Percentiles rank a stretch among this genome's conserved stretches.
These are phyloP conservation scores for Mechanitis mazaeus DNA, from an alignment of 2,888 invertebrate genomes.

Conservation along the genomic window DNA sequence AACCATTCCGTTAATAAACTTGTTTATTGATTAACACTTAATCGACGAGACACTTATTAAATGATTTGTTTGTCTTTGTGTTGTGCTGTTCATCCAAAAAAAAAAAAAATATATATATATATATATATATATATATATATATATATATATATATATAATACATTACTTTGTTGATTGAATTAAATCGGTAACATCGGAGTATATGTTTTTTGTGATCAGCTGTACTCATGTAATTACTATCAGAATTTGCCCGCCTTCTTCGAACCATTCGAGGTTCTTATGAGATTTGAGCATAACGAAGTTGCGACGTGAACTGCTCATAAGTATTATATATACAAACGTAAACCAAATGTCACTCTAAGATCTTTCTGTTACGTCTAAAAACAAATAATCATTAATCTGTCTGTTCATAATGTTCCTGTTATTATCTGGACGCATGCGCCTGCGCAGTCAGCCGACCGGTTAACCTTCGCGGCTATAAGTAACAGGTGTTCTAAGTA, in stretches of 20 bases:
- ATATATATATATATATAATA: too few species aligned
- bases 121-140: too few species aligned
- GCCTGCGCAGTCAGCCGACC: conserved; percentile 64
- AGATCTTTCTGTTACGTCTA: conserved; percentile 7
- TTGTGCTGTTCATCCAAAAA: conserved; percentile 1
- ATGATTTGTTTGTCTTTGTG: conserved; percentile 14
- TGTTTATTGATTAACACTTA: conserved; percentile 10
- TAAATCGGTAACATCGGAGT: too few species aligned
- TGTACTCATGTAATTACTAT: too few species aligned
- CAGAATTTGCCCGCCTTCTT: too few species aligned
- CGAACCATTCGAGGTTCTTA: too few species aligned
- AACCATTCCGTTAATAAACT: neutral
- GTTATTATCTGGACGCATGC: conserved; percentile 46
- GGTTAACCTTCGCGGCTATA: conserved; percentile 55
- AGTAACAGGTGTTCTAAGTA: conserved; percentile 19
- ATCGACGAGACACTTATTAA: conserved; percentile 11
- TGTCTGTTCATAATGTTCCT: conserved; percentile 34
- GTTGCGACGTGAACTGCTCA: too few species aligned
- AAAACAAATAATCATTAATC: conserved; percentile 27
- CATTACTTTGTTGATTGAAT: too few species aligned
- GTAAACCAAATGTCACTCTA: neutral
- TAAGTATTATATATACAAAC: too few species aligned
- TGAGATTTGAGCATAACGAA: too few species aligned
- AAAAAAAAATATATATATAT: too few species aligned
- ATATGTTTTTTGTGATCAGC: neutral